Evolutionary conservation across 2,113 vertebrate species (phyloP), one percentile per base, ranked within the genome.

Genomic region (Trichomycterus rosablanca): DNA sequence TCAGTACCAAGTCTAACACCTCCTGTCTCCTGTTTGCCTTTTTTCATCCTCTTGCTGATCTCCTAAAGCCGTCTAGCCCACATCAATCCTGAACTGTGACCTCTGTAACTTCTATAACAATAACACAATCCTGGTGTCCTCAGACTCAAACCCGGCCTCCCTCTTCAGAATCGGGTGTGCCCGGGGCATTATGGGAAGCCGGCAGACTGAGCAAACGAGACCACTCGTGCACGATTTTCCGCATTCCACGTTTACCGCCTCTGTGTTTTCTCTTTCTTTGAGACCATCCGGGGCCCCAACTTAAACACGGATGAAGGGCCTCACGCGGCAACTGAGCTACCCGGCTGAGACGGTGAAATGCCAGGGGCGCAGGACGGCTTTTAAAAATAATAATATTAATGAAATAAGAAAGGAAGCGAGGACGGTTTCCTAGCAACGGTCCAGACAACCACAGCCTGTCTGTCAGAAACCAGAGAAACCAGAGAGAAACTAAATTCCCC

Each of bases 391-490:
- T 11, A 45, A 45, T 6, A 26, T 8, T 32, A 9, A 22, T 12
- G 28, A 54, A 32, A 15, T 3, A 4, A 16, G 3, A n/a, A 16
- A 4, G 15, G 50, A 8, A 42, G 10, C 20, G n/a, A n/a, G n/a
- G 40, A 28, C n/a, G 22, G 59, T 68, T 63, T 57, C 70, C 45
- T 68, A 68, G 70, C 70, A 68, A 72, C 59, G 10, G 57, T 7
- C 45, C 37, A 28, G 20, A 61, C 18, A 66, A 40, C 7, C 23
- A 48, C 3, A n/a, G 34, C 18, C 12, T 34, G 16, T 56, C 23
- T 45, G 22, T 10, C 16, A 30, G 49, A 11, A 5, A 24, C 23
- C 11, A 3, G 23, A 30, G 34, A 12, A 34, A 40, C 26, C 7
- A 30, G 3, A 30, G 26, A 30, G 3, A 30, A 30, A 30, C 26